phyloP scores from a whole-genome alignment of 2,113 vertebrate species.

The Otis tarda region DNA sequence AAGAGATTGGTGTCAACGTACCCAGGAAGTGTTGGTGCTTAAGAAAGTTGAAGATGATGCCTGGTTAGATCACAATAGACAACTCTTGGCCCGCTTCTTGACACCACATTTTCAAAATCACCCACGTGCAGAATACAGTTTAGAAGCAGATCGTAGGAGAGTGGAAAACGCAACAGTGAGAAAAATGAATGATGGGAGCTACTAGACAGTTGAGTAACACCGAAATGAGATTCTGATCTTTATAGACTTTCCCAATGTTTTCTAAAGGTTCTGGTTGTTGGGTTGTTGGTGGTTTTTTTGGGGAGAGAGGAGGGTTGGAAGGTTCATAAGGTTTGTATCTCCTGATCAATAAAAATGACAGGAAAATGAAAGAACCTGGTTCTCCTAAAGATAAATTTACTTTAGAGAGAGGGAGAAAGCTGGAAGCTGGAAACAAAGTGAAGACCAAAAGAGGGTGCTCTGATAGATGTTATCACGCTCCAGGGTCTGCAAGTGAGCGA shows the following conservation, averaged over 20 bases:
- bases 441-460: background rate
- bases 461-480: background rate
- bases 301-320: background rate
- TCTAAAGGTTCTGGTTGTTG: background rate
- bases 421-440: background rate
- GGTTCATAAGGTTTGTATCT: background rate
- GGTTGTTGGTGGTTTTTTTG: background rate
- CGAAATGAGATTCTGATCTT: slow-evolving; percentile 36
- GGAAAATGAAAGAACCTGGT: background rate
- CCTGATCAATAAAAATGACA: background rate
- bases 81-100: accelerated
- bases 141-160: background rate
- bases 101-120: background rate
- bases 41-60: background rate
- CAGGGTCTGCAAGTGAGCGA: background rate
- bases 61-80: background rate
- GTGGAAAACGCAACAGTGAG: background rate
- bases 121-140: background rate
- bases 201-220: background rate
- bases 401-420: background rate
- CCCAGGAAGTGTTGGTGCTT: background rate
- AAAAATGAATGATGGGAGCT: background rate
- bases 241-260: background rate
- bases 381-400: background rate
- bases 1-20: background rate